Evolutionary conservation across 1,140 invertebrate genomes (phyloP), one percentile per base, ranked within the genome.

Genomic region (Dendrolimus punctatus): DNA sequence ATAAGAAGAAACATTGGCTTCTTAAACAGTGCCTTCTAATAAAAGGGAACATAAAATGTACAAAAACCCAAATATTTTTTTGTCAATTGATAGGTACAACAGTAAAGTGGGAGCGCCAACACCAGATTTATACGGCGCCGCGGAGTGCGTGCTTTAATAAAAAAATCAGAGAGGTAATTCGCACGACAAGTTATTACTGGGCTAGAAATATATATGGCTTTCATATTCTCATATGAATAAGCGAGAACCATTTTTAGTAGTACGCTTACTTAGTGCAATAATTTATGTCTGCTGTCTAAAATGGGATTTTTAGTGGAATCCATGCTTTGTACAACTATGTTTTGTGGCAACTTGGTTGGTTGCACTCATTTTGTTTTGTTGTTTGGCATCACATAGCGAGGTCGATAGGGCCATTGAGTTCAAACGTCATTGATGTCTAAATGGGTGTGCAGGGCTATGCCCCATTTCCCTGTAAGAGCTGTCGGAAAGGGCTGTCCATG

Each of bases 111-210:
- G 70, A 64, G 66, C 63, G 68, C 73, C 65, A 71, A 64, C 67
- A 64, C 49, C 65, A 73, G 73, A 82, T 82, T 82, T 82, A 82
- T 82, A 65, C 64, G 79, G 75, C 79, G 76, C 79, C 75, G 10
- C 23, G 40, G 66, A 74, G 68, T 75, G 68, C 72, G 73, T 74
- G 79, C 68, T 77, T 77, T 79, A 73, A 77, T 81, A 79, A 77
- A 77, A 66, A 76, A 82, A 80, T 76, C 67, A 76, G 68, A 73
- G 71, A 80, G 77, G 80, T 80, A 79, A 79, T 75, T 77, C 72
- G 60, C 60, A 71, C 64, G 64, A 77, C 72, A 79, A 80, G 66
- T 79, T 83, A 83, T 77, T 78, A 73, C 77, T 54, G 51, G 50
- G 57, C 64, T 71, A 62, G 58, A 65, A 73, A 79, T 77, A 75